Base-by-base conservation (phyloP, 2,888 invertebrate species). In the Dasysyrphus tricinctus region DNA sequence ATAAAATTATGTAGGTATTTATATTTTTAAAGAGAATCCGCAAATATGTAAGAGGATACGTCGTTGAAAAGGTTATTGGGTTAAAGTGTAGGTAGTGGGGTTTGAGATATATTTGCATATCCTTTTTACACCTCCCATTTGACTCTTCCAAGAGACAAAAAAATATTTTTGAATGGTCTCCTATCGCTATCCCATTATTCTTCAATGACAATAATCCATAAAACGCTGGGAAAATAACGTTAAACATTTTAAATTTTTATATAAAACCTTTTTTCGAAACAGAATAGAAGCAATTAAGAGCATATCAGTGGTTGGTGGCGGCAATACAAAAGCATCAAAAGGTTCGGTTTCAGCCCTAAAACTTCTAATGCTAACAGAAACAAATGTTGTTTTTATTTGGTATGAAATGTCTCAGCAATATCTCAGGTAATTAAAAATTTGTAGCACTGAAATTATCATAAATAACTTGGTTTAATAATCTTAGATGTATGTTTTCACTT, bases 381-480 rank as follows among this genome's bases (percentile, higher is more conserved):
- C 91, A 0, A 91, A 91, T 89, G 91, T 91, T 7, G 86, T 93
- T 3, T 93, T 90, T 74, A 88, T 93, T 5, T 93, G 93, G 93
- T 92, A 92, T 79, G 92, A 92, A 84, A 91, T 91, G 61, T 90
- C 90, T 4, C 91, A 92, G 69, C 91, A 91, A 76, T 93, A 91
- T 72, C 90, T 92, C 57, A 90, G 91, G 92, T 90, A 89, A 44
- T 39, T 39, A 16, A 0, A 1, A 42, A 19, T 19, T 19, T 19
- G 19, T 1, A 49, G 5, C 3, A 7, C 12, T 54, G 1, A 54
- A 29, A 14, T 54, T 7, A 12, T 54, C 7, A 29, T 12, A 19
- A 8, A 49, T 11, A 24, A 14, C 11, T 29, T 29, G 24, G 12
- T 54, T n/a, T 32, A 14, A 7, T 51, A 5, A 5, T 19, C 8